Evolutionary conservation across 2,797 vertebrate genomes (phyloP).

Genomic region (Syndactyla subalaris): DNA sequence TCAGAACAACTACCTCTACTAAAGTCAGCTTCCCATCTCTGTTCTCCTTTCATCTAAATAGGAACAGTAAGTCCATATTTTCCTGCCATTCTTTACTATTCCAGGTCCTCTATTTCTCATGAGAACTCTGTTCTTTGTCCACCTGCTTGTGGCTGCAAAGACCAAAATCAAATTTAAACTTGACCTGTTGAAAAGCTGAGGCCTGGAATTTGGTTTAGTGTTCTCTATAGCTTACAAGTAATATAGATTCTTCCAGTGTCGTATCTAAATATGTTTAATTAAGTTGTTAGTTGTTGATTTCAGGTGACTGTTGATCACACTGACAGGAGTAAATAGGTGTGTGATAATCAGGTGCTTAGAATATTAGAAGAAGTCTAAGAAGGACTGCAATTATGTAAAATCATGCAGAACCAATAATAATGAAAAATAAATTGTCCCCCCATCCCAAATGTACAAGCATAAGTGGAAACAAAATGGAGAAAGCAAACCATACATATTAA

Average conservation of each 20-base stretch:
- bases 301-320: neutral
- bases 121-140: neutral
- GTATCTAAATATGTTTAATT: neutral
- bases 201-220: neutral
- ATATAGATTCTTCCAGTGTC: neutral
- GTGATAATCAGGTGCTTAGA: neutral
- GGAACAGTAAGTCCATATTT: neutral
- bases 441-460: neutral
- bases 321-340: neutral
- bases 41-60: neutral
- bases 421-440: constrained; percentile 14
- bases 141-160: neutral
- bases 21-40: neutral
- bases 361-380: constrained; percentile 8
- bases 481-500: constrained; percentile 59
- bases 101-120: neutral
- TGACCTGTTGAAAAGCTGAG: neutral
- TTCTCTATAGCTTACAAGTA: neutral
- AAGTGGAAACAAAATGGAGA: constrained; percentile 27
- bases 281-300: constrained; percentile 4
- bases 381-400: constrained; percentile 26
- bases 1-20: neutral
- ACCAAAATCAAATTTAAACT: neutral
- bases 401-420: constrained; percentile 26
- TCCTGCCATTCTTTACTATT: neutral